These are phyloP conservation scores for Catharus fuscescens DNA, from an alignment of 2,113 vertebrate genomes.

Conservation along the genomic window DNA sequence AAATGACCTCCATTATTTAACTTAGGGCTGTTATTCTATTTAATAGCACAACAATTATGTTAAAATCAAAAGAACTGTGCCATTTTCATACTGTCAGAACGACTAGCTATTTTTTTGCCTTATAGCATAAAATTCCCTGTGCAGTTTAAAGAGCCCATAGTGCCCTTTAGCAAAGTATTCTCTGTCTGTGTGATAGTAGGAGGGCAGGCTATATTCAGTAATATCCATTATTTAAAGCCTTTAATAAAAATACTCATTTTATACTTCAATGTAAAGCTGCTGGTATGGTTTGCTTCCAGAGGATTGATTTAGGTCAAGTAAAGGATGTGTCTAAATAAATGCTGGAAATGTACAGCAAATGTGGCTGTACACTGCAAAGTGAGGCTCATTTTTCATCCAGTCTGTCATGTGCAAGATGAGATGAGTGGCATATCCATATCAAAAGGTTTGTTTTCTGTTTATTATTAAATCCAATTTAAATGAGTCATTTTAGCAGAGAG, in stretches of 20 bases:
- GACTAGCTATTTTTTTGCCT: not conserved
- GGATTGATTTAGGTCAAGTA: not conserved
- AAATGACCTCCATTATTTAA: not conserved
- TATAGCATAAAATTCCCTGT: not conserved
- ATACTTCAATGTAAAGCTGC: not conserved
- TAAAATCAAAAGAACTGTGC: not conserved
- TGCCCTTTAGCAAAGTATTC: not conserved
- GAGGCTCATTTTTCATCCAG: not conserved
- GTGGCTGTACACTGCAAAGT: not conserved
- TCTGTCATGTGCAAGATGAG: not conserved
- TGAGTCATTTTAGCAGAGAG: not conserved
- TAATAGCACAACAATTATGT: not conserved
- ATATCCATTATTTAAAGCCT: not conserved
- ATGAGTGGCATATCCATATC: too few species aligned
- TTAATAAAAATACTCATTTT: not conserved
- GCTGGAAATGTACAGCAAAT: not conserved
- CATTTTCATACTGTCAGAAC: not conserved
- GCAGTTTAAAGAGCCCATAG: not conserved
- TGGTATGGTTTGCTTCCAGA: not conserved
- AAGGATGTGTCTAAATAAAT: not conserved
- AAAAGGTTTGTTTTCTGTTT: not conserved
- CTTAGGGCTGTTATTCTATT: not conserved
- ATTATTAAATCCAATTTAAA: not conserved
- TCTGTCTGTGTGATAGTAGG: not conserved
- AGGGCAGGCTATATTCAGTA: not conserved